A percentile compares a stretch with the other conserved stretches of the same genome.
phyloP scores from a whole-genome alignment of 2,113 vertebrate species.

The Gambusia affinis region DNA sequence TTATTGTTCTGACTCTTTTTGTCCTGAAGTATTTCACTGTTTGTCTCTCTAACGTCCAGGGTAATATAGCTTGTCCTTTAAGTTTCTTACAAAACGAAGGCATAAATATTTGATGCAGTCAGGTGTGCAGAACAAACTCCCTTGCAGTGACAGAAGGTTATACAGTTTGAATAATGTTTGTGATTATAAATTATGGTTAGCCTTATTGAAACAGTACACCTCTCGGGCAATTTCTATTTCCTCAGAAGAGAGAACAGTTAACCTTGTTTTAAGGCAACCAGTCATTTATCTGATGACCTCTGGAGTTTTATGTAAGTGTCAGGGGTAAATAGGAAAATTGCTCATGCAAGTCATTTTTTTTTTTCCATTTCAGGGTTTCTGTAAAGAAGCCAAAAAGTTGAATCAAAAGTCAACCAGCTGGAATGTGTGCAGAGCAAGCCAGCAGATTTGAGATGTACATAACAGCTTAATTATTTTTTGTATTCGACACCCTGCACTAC shows the following conservation, averaged over 20 bases:
- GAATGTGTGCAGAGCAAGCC: conserved; percentile 1
- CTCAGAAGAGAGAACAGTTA: conserved; percentile 42
- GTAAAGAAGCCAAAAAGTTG: not conserved
- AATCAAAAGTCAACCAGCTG: conserved; percentile 8
- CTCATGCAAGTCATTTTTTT: not conserved
- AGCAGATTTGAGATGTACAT: too few species aligned
- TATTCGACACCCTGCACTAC: conserved; percentile 45
- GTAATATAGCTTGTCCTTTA: not conserved
- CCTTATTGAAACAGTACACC: conserved; percentile 65
- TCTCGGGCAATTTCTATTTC: conserved; percentile 55
- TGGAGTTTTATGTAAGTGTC: conserved; percentile 41
- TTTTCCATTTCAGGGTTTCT: conserved; percentile 2
- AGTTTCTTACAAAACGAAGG: not conserved
- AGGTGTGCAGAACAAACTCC: conserved; percentile 12
- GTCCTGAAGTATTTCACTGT: not conserved
- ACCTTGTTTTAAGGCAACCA: conserved; percentile 39
- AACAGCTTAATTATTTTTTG: too few species aligned
- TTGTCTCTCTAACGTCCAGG: not conserved
- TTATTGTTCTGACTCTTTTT: not conserved
- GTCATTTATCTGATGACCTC: conserved; percentile 66
- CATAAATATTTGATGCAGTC: conserved; percentile 3
- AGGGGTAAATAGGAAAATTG: conserved; percentile 28
- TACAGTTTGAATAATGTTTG: conserved; percentile 66
- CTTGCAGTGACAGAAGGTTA: conserved; percentile 47
- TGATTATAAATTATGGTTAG: conserved; percentile 58